phyloP scores from a whole-genome alignment of 2,888 invertebrate species.

The Trichogramma dendrolimi region DNA sequence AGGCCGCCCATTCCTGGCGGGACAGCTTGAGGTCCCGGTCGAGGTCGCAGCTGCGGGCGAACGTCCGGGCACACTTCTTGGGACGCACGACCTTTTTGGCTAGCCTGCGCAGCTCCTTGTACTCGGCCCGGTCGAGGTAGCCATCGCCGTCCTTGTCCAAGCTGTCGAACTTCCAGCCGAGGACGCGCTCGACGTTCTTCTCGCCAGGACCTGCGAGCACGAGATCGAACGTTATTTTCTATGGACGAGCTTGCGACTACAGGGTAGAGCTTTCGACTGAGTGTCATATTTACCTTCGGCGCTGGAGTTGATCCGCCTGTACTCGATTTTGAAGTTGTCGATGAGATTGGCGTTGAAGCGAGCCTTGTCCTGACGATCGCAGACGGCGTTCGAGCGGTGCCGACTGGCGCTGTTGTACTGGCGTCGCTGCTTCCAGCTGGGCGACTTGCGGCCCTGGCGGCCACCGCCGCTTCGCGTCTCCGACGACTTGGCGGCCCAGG shows the following conservation, averaged over 20 bases:
- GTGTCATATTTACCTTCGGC: slow-evolving; percentile 31
- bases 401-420: slow-evolving; percentile 39
- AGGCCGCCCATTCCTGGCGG: slow-evolving; percentile 79
- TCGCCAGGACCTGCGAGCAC: slow-evolving; percentile 36
- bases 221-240: not conserved
- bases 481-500: not conserved
- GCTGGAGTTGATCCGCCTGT: slow-evolving; percentile 49
- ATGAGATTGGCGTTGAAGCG: slow-evolving; percentile 81
- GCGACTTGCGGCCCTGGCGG: slow-evolving; percentile 40
- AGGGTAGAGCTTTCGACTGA: not conserved
- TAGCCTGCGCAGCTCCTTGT: slow-evolving; percentile 73
- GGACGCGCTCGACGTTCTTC: slow-evolving; percentile 55
- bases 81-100: slow-evolving; percentile 87
- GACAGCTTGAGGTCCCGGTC: slow-evolving; percentile 76
- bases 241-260: not conserved
- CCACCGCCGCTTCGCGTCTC: not conserved
- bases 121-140: slow-evolving; percentile 75
- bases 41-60: slow-evolving; percentile 82
- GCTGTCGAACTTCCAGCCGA: slow-evolving; percentile 86
- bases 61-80: slow-evolving; percentile 81
- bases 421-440: slow-evolving; percentile 41
- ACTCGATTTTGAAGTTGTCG: slow-evolving; percentile 80
- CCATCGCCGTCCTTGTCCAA: slow-evolving; percentile 79
- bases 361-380: slow-evolving; percentile 70
- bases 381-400: slow-evolving; percentile 50